A percentile compares a stretch with the other conserved stretches of the same genome.
Conservation (phyloP, 2,888 invertebrate genomes). For the Sinodicranocentrus sp. region DNA sequence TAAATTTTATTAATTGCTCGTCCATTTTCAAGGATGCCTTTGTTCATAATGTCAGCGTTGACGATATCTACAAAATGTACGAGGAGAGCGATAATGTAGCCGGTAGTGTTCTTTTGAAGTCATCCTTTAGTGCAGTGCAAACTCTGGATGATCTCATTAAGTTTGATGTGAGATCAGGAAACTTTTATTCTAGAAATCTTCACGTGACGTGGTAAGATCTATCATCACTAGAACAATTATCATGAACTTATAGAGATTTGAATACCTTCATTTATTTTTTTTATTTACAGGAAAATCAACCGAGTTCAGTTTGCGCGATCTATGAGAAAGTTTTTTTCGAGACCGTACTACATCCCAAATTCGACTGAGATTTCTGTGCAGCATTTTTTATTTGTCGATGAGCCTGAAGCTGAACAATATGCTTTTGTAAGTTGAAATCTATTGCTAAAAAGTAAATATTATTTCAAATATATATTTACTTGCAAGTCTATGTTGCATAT, state of each 20-base stretch:
- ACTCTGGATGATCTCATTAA: conserved; percentile 56
- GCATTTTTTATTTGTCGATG: conserved; percentile 87
- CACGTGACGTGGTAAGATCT: conserved; percentile 78
- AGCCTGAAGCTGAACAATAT: conserved; percentile 84
- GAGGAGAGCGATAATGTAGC: conserved; percentile 82
- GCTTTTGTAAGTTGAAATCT: conserved; percentile 80
- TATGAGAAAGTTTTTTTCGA: conserved; percentile 85
- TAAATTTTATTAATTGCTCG: conserved; percentile 1
- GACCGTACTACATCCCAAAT: conserved; percentile 83
- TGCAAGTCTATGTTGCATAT: neutral
- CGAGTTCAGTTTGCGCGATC: conserved; percentile 86
- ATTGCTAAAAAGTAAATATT: neutral
- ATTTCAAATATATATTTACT: too few relatives aligned
- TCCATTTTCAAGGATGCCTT: conserved; percentile 83
- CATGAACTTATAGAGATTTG: neutral
- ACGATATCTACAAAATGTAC: conserved; percentile 82
- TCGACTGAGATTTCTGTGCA: conserved; percentile 82
- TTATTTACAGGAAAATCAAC: conserved; percentile 85
- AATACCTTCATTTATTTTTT: conserved; percentile 17
- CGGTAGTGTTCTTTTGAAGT: conserved; percentile 79
- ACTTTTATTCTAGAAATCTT: conserved; percentile 76
- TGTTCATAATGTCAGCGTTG: conserved; percentile 81
- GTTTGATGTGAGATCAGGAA: conserved; percentile 75
- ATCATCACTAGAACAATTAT: conserved; percentile 5
- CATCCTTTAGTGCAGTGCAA: conserved; percentile 48